Percentiles rank a stretch among this genome's conserved stretches.
phyloP scores from a whole-genome alignment of 1,140 invertebrate genomes.

The Homarus americanus region DNA sequence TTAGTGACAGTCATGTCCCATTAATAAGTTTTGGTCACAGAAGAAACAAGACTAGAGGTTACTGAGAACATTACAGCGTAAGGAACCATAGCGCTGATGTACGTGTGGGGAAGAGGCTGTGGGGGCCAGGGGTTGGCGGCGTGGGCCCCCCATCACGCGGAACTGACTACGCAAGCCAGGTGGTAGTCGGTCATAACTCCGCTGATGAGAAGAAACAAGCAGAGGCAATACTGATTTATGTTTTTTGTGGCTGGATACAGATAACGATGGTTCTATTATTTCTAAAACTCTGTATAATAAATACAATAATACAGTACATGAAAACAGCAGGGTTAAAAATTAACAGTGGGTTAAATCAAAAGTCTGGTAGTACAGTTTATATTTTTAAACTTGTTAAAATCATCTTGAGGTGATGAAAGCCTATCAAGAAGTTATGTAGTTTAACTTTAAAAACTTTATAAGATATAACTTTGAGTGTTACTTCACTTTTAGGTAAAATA shows the following conservation, averaged over 20 bases:
- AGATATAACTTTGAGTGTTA: too few species aligned
- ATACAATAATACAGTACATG: neutral
- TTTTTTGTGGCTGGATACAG: neutral
- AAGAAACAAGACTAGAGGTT: neutral
- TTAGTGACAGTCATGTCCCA: neutral
- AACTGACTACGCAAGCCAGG: constrained; percentile 67
- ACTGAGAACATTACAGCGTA: constrained; percentile 64
- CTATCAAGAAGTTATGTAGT: too few species aligned
- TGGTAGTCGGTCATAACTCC: constrained; percentile 58
- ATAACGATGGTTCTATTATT: neutral
- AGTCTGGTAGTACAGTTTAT: too few species aligned
- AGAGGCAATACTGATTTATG: constrained; percentile 30
- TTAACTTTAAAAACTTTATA: too few species aligned
- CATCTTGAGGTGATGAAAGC: too few species aligned
- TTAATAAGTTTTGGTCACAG: constrained; percentile 8
- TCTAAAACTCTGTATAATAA: neutral
- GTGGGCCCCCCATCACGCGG: constrained; percentile 39
- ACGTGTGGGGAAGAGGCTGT: constrained; percentile 55
- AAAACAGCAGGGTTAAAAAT: too few species aligned
- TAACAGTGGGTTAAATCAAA: too few species aligned
- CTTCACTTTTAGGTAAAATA: too few species aligned
- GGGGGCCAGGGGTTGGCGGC: constrained; percentile 47
- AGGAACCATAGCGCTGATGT: constrained; percentile 58
- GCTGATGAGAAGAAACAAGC: constrained; percentile 56
- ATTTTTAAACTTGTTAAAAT: too few species aligned